Evolutionary conservation across 2,113 vertebrate genomes (phyloP), one percentile per base, ranked within the genome.

Genomic region (Trogon surrucura): DNA sequence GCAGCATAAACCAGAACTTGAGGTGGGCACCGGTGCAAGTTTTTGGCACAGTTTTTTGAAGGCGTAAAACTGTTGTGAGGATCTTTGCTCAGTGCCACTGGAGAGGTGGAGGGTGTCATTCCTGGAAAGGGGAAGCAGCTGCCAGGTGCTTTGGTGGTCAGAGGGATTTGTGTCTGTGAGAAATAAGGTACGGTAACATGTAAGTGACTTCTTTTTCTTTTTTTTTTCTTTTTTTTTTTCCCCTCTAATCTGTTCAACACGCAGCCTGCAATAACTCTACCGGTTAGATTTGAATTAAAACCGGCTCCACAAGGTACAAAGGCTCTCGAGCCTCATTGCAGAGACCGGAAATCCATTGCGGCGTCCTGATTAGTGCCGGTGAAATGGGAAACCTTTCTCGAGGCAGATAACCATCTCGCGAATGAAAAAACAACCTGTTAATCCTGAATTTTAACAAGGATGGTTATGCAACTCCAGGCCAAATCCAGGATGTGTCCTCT

Each of bases 371-470:
- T 95, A 96, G 93, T 38, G 93, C 95, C 80, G 93, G 77, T 97
- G 96, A 96, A 96, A 97, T 97, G 20, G 44, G 93, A 97, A 96
- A 93, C 93, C 93, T 94, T 95, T 95, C 88, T 96, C 13, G 3
- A 78, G 54, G 83, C 86, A 72, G 95, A 96, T 96, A 96, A 85
- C 36, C 50, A 95, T 94, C 95, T 96, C 11, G 0, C 71, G 78
- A 77, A 97, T 96, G 95, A 96, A 96, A 96, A 92, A 96, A 89
- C 88, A 95, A 95, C 96, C 96, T 94, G 94, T 83, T 97, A 88
- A 94, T 97, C 95, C 93, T 96, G 95, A 96, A 92, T 94, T 94
- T 91, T 84, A 87, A 66, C 86, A 89, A 47, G 80, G 57, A 65
- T 53, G 66, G 54, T 96, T 95, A 62, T 58, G 86, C 73, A 91